phyloP scores from a whole-genome alignment of 64 coral and sea anemone species.

The Acropora tenuis region DNA sequence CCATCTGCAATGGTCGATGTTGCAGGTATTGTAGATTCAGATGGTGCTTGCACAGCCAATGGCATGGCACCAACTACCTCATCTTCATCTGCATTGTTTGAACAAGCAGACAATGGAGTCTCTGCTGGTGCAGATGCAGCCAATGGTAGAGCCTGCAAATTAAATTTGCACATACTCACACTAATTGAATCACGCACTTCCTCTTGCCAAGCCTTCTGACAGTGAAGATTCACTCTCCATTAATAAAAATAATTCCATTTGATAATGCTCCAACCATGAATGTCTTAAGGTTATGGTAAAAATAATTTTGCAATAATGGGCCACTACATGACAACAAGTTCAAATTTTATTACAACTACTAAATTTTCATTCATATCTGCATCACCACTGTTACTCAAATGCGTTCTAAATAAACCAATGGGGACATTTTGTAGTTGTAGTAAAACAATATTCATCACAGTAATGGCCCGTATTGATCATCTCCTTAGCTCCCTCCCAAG shows the following conservation, averaged over 20 bases:
- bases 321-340: background rate
- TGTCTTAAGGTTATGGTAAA: background rate
- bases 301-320: background rate
- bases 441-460: background rate
- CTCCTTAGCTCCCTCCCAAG: too few relatives aligned
- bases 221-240: background rate
- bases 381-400: background rate
- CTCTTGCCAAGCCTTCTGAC: background rate
- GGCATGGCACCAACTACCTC: background rate
- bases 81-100: background rate
- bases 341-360: background rate
- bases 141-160: background rate
- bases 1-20: background rate
- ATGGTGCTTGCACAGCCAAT: background rate
- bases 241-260: background rate
- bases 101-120: background rate
- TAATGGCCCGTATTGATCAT: background rate
- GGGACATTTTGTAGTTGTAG: background rate
- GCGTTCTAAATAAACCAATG: background rate
- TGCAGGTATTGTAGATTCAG: background rate
- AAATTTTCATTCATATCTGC: background rate
- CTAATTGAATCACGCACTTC: background rate
- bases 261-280: background rate
- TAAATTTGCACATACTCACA: background rate
- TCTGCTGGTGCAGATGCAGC: background rate